A percentile compares a stretch with the other conserved stretches of the same genome.
Evolutionary conservation across 2,797 vertebrate genomes (phyloP).

Genomic region (Sebastes reedi): DNA sequence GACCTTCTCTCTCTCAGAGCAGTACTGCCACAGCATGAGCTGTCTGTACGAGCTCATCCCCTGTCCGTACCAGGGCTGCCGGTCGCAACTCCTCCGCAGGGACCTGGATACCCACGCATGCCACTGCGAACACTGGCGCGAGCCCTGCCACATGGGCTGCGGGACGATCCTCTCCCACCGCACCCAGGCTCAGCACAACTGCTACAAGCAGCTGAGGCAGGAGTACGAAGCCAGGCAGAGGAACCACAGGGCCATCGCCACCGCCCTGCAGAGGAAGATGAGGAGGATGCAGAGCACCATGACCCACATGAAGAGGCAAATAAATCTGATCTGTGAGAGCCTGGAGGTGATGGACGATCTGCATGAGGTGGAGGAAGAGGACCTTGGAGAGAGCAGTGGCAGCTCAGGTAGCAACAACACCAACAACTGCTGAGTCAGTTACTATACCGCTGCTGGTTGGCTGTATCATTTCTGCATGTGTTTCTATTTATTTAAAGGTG

Average conservation of each 20-base stretch:
- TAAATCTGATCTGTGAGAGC: constrained; percentile 82
- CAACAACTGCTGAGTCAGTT: constrained; percentile 40
- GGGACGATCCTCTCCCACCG: constrained; percentile 78
- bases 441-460: constrained; percentile 1
- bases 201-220: constrained; percentile 82
- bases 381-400: constrained; percentile 62
- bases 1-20: constrained; percentile 82
- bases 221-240: constrained; percentile 77
- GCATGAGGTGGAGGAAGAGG: constrained; percentile 74
- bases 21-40: constrained; percentile 81
- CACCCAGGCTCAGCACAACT: constrained; percentile 82
- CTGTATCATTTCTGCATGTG: constrained; percentile 39
- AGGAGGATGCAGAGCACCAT: constrained; percentile 81
- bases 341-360: constrained; percentile 80
- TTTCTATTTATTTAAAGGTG: constrained; percentile 46
- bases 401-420: constrained; percentile 56
- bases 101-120: constrained; percentile 80
- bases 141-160: constrained; percentile 84
- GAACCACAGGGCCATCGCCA: constrained; percentile 76
- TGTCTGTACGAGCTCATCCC: constrained; percentile 80
- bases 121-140: constrained; percentile 79
- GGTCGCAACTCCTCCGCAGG: constrained; percentile 76
- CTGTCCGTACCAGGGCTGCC: constrained; percentile 86
- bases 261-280: constrained; percentile 79
- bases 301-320: constrained; percentile 82